These are phyloP conservation scores for Trinectes maculatus DNA, from an alignment of 2,113 vertebrate genomes.

Conservation along the genomic window DNA sequence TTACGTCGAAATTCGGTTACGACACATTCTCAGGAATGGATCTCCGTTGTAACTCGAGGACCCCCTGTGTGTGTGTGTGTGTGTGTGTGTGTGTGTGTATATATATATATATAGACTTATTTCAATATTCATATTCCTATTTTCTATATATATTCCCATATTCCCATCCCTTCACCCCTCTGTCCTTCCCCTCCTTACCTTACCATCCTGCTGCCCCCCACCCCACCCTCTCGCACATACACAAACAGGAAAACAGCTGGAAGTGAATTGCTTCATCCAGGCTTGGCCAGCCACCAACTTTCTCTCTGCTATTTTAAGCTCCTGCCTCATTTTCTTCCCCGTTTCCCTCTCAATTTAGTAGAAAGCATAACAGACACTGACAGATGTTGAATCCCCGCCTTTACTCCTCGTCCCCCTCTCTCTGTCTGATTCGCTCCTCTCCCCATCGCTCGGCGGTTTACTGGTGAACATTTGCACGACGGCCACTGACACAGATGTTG, in stretches of 20 bases:
- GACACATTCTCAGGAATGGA: too few species aligned
- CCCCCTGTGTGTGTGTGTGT: too few species aligned
- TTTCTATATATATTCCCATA: too few species aligned
- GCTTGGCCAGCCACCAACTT: conserved; percentile 78
- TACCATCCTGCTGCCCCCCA: conserved; percentile 25
- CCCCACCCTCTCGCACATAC: conserved; percentile 49
- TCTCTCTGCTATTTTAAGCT: conserved; percentile 78
- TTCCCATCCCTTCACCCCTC: conserved; percentile 21
- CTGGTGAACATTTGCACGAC: conserved; percentile 69
- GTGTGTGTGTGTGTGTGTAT: too few species aligned
- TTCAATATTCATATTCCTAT: too few species aligned
- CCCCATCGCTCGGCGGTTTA: conserved; percentile 56
- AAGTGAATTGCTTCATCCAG: conserved; percentile 72
- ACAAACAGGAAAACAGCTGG: conserved; percentile 70
- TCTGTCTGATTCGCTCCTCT: conserved; percentile 43
- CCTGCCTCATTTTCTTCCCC: conserved; percentile 57
- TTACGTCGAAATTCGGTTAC: too few species aligned
- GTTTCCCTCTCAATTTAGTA: conserved; percentile 68
- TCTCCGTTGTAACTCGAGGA: too few species aligned
- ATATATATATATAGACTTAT: too few species aligned
- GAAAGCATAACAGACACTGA: conserved; percentile 71
- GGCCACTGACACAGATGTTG: conserved; percentile 82
- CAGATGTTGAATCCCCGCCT: conserved; percentile 62
- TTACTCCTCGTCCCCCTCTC: conserved; percentile 45
- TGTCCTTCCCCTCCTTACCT: conserved; percentile 34